A percentile compares a stretch with the other conserved stretches of the same genome.
phyloP scores from a whole-genome alignment of 2,888 invertebrate species.

The Atethmia centrago region DNA sequence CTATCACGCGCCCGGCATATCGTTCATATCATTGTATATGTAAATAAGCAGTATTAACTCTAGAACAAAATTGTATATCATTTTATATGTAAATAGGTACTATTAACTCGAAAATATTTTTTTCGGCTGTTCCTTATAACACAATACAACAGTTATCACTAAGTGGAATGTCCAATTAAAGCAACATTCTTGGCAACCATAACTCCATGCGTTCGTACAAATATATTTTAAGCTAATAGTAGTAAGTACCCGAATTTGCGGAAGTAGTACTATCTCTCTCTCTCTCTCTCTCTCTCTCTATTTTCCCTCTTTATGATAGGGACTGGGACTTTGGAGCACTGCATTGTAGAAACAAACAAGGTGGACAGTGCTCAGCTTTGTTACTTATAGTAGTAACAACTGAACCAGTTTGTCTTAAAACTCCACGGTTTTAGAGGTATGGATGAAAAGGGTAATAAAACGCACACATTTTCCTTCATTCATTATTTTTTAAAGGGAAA shows the following conservation, averaged over 20 bases:
- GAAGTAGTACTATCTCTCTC: constrained; percentile 6
- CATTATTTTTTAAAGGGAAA: too few species aligned
- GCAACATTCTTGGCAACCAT: constrained; percentile 24
- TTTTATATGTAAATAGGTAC: too few species aligned
- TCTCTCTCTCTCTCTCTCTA: too few species aligned
- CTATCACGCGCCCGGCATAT: too few species aligned
- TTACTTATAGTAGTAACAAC: not conserved
- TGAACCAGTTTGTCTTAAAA: not conserved
- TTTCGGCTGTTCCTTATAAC: not conserved
- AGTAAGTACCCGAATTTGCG: constrained; percentile 25
- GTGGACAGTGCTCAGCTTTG: not conserved
- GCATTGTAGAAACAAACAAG: not conserved
- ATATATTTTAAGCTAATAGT: constrained; percentile 33
- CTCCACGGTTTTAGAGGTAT: not conserved
- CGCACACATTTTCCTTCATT: too few species aligned
- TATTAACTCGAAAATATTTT: not conserved
- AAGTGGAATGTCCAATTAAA: constrained; percentile 3
- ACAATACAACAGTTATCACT: constrained; percentile 22
- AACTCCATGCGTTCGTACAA: constrained; percentile 10
- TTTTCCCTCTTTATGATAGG: not conserved
- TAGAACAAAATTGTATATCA: too few species aligned
- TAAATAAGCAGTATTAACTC: too few species aligned
- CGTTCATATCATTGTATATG: too few species aligned
- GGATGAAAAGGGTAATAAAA: not conserved
- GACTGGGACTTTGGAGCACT: not conserved